phyloP scores from a whole-genome alignment of 2,797 vertebrate species.

The Amniataba percoides region DNA sequence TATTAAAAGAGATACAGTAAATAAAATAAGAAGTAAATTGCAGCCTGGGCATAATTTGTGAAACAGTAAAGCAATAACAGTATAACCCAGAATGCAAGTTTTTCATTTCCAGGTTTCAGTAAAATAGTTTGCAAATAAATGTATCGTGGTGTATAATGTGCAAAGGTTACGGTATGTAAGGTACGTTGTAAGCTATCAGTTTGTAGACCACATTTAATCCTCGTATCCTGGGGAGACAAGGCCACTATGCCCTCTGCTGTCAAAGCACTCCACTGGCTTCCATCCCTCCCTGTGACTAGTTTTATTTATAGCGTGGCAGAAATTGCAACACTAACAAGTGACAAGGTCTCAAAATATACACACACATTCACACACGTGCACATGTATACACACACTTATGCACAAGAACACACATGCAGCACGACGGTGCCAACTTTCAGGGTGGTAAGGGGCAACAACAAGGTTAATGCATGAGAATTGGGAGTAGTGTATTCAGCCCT shows the following conservation, averaged over 20 bases:
- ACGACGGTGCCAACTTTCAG: constrained; percentile 75
- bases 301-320: constrained; percentile 84
- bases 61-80: constrained; percentile 1
- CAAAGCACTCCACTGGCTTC: constrained; percentile 78
- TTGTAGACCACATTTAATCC: constrained; percentile 74
- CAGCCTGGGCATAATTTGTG: neutral
- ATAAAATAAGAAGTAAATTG: neutral
- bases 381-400: constrained; percentile 27
- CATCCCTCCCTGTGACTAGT: constrained; percentile 78
- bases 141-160: neutral
- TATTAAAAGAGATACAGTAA: neutral
- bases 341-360: constrained; percentile 66
- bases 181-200: constrained; percentile 15
- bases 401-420: constrained; percentile 28
- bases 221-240: constrained; percentile 78
- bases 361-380: constrained; percentile 30
- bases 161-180: constrained; percentile 2
- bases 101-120: neutral
- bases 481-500: constrained; percentile 68
- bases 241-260: constrained; percentile 85
- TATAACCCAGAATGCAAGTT: neutral
- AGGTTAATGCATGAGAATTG: constrained; percentile 81
- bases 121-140: neutral
- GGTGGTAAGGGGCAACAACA: constrained; percentile 73
- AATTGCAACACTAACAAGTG: constrained; percentile 77